Percentiles rank a stretch among this genome's conserved stretches.
phyloP scores from a whole-genome alignment of 1,140 invertebrate species.

The Hyles euphorbiae region DNA sequence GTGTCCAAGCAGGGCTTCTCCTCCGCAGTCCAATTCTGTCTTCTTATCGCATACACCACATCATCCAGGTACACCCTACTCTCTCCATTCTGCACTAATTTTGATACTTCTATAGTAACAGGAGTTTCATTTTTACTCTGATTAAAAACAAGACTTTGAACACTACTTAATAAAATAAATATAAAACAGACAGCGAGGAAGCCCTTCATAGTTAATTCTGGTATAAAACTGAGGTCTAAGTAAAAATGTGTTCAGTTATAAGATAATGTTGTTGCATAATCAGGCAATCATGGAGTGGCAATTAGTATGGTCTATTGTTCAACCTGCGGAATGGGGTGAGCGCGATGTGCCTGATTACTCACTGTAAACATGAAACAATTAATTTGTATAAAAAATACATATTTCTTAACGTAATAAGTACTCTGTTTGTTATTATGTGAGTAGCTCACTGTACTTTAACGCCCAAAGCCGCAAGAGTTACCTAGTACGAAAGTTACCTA shows the following conservation, averaged over 20 bases:
- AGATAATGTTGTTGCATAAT: conserved; percentile 43
- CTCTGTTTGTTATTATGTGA: too few species aligned
- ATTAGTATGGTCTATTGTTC: conserved; percentile 17
- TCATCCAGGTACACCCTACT: conserved; percentile 53
- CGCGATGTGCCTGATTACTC: neutral
- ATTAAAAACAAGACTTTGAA: conserved; percentile 13
- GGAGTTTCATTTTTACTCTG: neutral
- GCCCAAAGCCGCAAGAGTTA: too few species aligned
- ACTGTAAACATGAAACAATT: neutral
- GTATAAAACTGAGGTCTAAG: conserved; percentile 7
- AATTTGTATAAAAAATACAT: neutral
- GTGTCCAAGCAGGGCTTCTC: conserved; percentile 51
- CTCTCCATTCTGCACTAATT: conserved; percentile 13
- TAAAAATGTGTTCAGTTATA: conserved; percentile 35
- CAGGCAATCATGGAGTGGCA: conserved; percentile 30
- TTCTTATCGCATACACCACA: conserved; percentile 46
- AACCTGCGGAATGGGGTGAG: conserved; percentile 3
- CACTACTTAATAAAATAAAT: conserved; percentile 8
- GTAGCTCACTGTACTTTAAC: too few species aligned
- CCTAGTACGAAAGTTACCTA: too few species aligned
- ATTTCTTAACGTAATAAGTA: too few species aligned
- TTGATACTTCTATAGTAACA: neutral
- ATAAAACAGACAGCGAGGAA: conserved; percentile 2
- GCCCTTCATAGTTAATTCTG: conserved; percentile 2
- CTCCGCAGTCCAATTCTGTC: conserved; percentile 52